Base-by-base conservation (phyloP, 2,888 invertebrate species). In the Imbricaverruca yamaguchii region DNA sequence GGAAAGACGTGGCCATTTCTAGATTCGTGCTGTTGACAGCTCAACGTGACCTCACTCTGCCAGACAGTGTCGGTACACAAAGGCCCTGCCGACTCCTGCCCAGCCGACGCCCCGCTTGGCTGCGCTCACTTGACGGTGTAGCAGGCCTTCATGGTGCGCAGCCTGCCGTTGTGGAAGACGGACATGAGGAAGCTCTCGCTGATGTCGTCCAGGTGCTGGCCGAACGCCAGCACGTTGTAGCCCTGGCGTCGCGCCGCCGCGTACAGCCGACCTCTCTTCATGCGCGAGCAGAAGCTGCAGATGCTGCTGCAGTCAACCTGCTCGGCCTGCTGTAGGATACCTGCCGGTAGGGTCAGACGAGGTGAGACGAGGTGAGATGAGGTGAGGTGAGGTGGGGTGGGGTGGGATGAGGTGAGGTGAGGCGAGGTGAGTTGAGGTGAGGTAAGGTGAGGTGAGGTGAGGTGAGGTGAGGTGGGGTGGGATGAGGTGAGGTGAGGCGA, bases 221-320 rank as follows among this genome's bases (percentile, higher is more conserved):
- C 95, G 61, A 96, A 89, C 0, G 95, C 95, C n/a, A 95, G 89
- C 4, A 95, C 95, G 86, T 94, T 93, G 88, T 94, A 96, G 0
- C 92, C 92, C 85, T 93, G 92, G 81, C 91, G 89, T 83, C 92
- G 90, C 0, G 94, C 94, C 57, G 93, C 90, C 0, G 91, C 89
- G 86, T 94, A 94, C 65, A 94, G 90, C 83, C 93, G 91, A 10
- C 93, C 92, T 21, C 94, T 90, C 83, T 92, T 91, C 86, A 91
- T 90, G 82, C 92, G 90, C 80, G 91, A 90, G 85, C 93, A 91
- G 89, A 94, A 95, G 85, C 93, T 93, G 85, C 91, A 91, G 83
- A 90, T 89, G 59, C 89, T 89, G 77, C 87, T 87, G 83, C 89
- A 88, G 4, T 87, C 87, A 56, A 88, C 84, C 25, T 87, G 86